phyloP scores from a whole-genome alignment of 2,888 invertebrate species.

The Caenorhabditis sp. region DNA sequence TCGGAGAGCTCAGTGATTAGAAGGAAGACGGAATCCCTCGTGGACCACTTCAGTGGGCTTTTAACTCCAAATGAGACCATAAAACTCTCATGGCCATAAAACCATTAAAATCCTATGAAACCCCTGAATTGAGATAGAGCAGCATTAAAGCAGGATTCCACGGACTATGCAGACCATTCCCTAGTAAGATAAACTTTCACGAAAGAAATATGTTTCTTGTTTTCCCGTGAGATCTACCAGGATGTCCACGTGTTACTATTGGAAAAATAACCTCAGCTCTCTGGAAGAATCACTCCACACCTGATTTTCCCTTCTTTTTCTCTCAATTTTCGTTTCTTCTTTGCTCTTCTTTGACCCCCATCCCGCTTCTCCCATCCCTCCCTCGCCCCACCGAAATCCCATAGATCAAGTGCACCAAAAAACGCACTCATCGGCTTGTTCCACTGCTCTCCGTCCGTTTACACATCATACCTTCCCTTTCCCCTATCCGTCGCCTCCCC shows the following conservation, averaged over 20 bases:
- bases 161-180: no score
- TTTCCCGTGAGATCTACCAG: not conserved
- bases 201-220: no score
- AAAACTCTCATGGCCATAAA: no score
- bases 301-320: not conserved
- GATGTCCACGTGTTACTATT: not conserved
- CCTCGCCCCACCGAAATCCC: not conserved
- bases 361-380: not conserved
- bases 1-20: no score
- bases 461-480: conserved; percentile 6
- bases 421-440: conserved; percentile 17
- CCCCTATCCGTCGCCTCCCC: not conserved
- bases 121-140: no score
- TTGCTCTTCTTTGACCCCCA: not conserved
- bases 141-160: no score
- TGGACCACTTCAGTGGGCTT: no score
- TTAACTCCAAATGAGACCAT: no score
- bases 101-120: no score
- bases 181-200: no score
- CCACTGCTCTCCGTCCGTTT: conserved; percentile 14
- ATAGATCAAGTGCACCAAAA: conserved; percentile 17
- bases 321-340: not conserved
- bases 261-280: not conserved
- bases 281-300: not conserved
- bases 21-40: no score